Conservation (phyloP, 2,113 vertebrate genomes). For the Stigmatopora nigra region DNA sequence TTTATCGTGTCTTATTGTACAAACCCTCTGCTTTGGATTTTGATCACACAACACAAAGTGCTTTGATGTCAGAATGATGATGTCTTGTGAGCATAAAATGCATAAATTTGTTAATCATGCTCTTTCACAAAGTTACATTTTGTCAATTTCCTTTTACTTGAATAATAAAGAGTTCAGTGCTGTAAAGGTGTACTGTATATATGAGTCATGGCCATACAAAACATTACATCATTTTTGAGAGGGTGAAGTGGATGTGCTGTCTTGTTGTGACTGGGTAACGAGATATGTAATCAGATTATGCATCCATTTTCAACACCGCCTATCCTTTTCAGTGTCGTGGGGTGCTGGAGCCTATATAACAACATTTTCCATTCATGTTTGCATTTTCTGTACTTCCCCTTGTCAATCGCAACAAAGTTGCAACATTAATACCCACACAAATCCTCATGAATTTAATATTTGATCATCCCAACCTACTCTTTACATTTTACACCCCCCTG, state of each 20-base stretch:
- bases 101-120: slow-evolving; percentile 25
- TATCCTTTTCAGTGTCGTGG: too few relatives aligned
- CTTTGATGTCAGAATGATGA: slow-evolving; percentile 15
- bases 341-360: not conserved
- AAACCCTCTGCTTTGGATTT: not conserved
- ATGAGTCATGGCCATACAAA: slow-evolving; percentile 23
- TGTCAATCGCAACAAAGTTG: not conserved
- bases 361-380: not conserved
- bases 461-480: slow-evolving; percentile 14
- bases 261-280: slow-evolving; percentile 2
- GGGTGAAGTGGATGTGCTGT: slow-evolving; percentile 21
- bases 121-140: slow-evolving; percentile 14
- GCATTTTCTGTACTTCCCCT: not conserved
- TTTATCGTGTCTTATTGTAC: slow-evolving; percentile 3
- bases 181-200: slow-evolving; percentile 4
- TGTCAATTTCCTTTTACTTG: slow-evolving; percentile 2
- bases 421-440: slow-evolving; percentile 4
- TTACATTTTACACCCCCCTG: slow-evolving; percentile 55
- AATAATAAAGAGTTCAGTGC: slow-evolving; percentile 14
- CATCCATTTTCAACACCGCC: not conserved
- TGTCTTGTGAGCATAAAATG: slow-evolving; percentile 30
- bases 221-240: slow-evolving; percentile 21
- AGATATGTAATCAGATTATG: not conserved
- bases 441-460: slow-evolving; percentile 13
- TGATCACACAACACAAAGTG: slow-evolving; percentile 12